A percentile compares a stretch with the other conserved stretches of the same genome.
phyloP scores from a whole-genome alignment of 2,888 invertebrate species.

The Orthosia cruda region DNA sequence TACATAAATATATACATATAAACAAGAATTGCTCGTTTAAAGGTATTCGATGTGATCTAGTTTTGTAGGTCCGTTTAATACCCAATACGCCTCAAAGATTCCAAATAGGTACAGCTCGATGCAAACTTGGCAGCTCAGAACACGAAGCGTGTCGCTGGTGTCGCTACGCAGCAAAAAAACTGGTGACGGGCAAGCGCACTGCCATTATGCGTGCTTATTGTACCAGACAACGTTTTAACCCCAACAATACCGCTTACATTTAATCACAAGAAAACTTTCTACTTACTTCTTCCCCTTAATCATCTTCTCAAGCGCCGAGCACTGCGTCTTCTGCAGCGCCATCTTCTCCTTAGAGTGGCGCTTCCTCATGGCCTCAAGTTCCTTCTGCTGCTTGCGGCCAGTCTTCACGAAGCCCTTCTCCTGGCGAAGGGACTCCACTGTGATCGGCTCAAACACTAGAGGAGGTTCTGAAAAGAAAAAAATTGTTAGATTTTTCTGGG shows the following conservation, averaged over 20 bases:
- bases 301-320: slow-evolving; percentile 97
- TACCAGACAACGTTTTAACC: too few relatives aligned
- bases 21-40: too few relatives aligned
- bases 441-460: slow-evolving; percentile 97
- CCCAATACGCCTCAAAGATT: too few relatives aligned
- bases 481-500: background rate
- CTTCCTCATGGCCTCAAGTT: slow-evolving; percentile 97
- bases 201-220: too few relatives aligned
- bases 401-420: slow-evolving; percentile 98
- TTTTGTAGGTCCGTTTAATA: background rate
- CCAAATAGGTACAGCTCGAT: too few relatives aligned
- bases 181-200: too few relatives aligned
- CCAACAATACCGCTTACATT: too few relatives aligned
- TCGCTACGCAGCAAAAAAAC: too few relatives aligned
- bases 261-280: background rate
- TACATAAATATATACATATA: too few relatives aligned
- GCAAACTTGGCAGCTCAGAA: too few relatives aligned
- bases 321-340: slow-evolving; percentile 97
- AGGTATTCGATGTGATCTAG: background rate
- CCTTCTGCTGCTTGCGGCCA: slow-evolving; percentile 98
- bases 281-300: slow-evolving; percentile 98
- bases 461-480: slow-evolving; percentile 90
- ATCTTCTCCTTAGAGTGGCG: slow-evolving; percentile 98
- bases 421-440: slow-evolving; percentile 96
- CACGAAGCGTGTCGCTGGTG: too few relatives aligned